These are phyloP conservation scores for Lacanobia wlatinum DNA, from an alignment of 2,888 invertebrate genomes.

Conservation along the genomic window DNA sequence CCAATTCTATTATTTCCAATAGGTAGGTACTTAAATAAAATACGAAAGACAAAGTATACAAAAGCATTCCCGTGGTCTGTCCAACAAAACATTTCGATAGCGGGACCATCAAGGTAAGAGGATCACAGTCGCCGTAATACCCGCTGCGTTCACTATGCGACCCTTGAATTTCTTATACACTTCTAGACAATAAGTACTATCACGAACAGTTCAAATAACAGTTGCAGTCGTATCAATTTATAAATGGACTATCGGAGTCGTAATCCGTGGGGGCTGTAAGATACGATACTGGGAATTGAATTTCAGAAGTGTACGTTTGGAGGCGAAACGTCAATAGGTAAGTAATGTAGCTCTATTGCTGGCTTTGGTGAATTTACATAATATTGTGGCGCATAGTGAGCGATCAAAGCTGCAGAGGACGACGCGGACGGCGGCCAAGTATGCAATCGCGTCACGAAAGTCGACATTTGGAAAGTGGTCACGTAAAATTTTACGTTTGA, in stretches of 20 bases:
- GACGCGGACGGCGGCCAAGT: constrained; percentile 77
- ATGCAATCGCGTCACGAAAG: constrained; percentile 85
- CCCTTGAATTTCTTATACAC: constrained; percentile 67
- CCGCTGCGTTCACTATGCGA: constrained; percentile 71
- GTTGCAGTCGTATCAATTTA: constrained; percentile 55
- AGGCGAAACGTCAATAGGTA: constrained; percentile 70
- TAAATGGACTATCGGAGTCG: constrained; percentile 43
- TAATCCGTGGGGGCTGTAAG: constrained; percentile 57
- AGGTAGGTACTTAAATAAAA: constrained; percentile 41
- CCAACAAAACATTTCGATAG: constrained; percentile 75
- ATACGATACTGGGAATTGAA: constrained; percentile 70
- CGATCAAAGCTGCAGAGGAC: constrained; percentile 78
- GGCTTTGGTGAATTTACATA: constrained; percentile 83
- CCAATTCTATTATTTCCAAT: constrained; percentile 30
- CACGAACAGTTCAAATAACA: constrained; percentile 45
- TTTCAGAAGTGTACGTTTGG: constrained; percentile 68
- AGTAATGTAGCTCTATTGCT: constrained; percentile 73
- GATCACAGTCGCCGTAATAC: constrained; percentile 80
- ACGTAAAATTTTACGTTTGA: constrained; percentile 90
- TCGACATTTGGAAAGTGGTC: constrained; percentile 88
- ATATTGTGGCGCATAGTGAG: constrained; percentile 79
- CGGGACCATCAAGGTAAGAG: constrained; percentile 82
- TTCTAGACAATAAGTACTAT: constrained; percentile 49
- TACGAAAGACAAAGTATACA: constrained; percentile 41
- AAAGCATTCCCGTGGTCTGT: constrained; percentile 58